Evolutionary conservation across 92 coral and sea anemone species (phyloP).

Genomic region (Phenganax marumi): DNA sequence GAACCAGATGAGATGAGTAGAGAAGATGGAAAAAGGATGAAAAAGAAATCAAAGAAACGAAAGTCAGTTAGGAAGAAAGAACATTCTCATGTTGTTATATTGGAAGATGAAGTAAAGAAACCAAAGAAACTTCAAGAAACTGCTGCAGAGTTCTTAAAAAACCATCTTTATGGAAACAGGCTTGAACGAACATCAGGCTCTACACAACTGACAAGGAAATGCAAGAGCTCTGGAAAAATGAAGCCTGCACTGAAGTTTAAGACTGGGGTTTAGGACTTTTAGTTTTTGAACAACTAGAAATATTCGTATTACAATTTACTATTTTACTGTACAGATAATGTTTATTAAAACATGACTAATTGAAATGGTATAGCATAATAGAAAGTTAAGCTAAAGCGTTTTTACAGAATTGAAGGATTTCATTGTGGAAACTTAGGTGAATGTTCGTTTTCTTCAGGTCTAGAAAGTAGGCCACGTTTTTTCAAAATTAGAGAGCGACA

Average conservation of each 20-base stretch:
- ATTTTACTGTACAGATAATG: background rate
- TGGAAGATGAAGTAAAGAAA: conserved; percentile 56
- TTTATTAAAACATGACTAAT: background rate
- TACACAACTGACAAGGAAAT: conserved; percentile 50
- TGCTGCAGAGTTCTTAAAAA: conserved; percentile 70
- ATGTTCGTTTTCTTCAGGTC: no score
- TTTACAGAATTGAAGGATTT: no score
- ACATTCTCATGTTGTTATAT: conserved; percentile 62
- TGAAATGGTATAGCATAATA: no score
- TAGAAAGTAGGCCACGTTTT: no score
- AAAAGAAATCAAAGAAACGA: conserved; percentile 49
- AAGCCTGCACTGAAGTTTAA: conserved; percentile 77
- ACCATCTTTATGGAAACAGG: conserved; percentile 81
- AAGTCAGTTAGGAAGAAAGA: conserved; percentile 8
- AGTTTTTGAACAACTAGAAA: background rate
- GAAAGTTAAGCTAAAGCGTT: no score
- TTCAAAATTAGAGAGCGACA: no score
- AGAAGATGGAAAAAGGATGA: conserved; percentile 52
- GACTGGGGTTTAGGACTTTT: background rate
- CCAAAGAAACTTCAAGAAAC: conserved; percentile 63
- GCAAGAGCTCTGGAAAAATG: conserved; percentile 41
- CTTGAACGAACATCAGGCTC: conserved; percentile 68
- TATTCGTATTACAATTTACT: background rate
- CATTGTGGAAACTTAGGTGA: no score
- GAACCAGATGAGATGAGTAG: conserved; percentile 17